A percentile compares a stretch with the other conserved stretches of the same genome.
Evolutionary conservation across 2,888 invertebrate genomes (phyloP).

Genomic region (Tanypteryx hageni): DNA sequence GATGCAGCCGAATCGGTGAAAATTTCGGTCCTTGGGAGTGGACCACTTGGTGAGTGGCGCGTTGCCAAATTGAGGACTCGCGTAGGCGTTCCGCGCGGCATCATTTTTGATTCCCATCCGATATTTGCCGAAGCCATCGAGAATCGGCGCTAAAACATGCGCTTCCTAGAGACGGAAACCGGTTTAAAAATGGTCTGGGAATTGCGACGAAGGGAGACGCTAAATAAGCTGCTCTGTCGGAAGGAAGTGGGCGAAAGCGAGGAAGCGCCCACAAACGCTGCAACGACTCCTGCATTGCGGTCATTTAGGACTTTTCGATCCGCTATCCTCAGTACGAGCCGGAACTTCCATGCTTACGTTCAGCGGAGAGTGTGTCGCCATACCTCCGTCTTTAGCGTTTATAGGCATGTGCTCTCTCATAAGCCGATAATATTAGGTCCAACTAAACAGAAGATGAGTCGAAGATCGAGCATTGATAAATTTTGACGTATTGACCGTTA

Average conservation of each 20-base stretch:
- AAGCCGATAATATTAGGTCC: not conserved
- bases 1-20: not conserved
- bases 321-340: not conserved
- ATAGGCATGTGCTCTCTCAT: not conserved
- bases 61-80: not conserved
- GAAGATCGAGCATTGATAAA: too few species aligned
- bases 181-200: not conserved
- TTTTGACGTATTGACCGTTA: too few species aligned
- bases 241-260: not conserved
- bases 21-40: not conserved
- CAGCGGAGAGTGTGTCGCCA: not conserved
- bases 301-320: not conserved
- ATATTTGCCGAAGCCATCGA: too few species aligned
- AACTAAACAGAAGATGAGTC: too few species aligned
- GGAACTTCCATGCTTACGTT: not conserved
- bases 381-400: not conserved
- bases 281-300: constrained; percentile 17
- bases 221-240: not conserved
- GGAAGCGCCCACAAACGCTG: not conserved
- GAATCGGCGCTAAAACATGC: too few species aligned
- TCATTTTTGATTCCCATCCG: too few species aligned
- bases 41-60: not conserved
- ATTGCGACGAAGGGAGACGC: not conserved
- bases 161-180: not conserved
- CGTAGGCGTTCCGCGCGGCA: not conserved